Conservation (phyloP, 2,888 invertebrate species). For the Eilema griseolum region DNA sequence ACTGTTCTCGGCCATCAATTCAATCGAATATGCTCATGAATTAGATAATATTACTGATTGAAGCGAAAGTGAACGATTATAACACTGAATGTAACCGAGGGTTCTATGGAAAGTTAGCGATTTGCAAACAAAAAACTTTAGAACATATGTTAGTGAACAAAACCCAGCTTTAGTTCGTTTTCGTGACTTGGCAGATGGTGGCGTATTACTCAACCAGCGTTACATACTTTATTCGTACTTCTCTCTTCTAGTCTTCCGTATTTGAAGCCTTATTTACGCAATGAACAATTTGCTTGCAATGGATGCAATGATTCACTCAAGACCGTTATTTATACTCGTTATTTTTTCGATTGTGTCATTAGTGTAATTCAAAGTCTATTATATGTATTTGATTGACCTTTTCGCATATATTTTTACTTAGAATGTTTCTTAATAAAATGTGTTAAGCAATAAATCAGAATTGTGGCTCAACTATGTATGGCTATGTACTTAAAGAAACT, state of each 20-base stretch:
- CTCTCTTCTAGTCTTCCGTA: conserved; percentile 54
- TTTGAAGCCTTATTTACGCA: conserved; percentile 48
- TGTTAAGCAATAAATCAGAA: not conserved
- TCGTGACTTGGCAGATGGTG: not conserved
- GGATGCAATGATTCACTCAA: conserved; percentile 5
- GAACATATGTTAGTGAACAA: not conserved
- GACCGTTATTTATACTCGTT: conserved; percentile 26
- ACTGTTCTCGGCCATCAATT: not conserved
- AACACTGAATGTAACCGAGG: not conserved
- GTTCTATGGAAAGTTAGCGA: not conserved
- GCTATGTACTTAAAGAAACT: too few species aligned
- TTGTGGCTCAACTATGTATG: not conserved
- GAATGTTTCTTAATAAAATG: not conserved
- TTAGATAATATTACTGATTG: not conserved
- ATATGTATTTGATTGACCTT: conserved; percentile 4
- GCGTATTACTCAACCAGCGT: not conserved
- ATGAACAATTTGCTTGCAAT: conserved; percentile 32
- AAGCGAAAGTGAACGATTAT: conserved; percentile 1
- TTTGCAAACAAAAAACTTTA: not conserved
- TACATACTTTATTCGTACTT: conserved; percentile 16
- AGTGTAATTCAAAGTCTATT: conserved; percentile 9
- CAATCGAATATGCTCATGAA: not conserved
- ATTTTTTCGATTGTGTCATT: conserved; percentile 21
- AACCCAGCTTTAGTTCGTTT: not conserved
- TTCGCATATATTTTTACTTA: not conserved